A percentile compares a stretch with the other conserved stretches of the same genome.
Conservation (phyloP, 2,888 invertebrate species). For the Octodonta nipae region DNA sequence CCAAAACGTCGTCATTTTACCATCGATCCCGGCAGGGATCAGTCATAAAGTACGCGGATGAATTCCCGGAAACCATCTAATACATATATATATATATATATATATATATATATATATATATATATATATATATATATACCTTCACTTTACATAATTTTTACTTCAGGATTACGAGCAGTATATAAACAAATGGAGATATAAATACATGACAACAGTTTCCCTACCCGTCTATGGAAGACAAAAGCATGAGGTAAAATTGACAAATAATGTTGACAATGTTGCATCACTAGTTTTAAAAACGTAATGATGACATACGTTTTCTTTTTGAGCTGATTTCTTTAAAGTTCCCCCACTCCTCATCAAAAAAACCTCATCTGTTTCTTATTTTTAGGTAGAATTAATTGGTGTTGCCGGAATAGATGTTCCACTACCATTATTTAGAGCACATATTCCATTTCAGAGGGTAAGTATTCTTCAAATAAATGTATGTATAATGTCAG, state of each 20-base stretch:
- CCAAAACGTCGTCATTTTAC: too few relatives aligned
- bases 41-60: too few relatives aligned
- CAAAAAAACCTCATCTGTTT: neutral
- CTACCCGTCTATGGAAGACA: slow-evolving; percentile 83
- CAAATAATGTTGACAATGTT: neutral
- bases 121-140: too few relatives aligned
- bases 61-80: too few relatives aligned
- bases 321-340: neutral
- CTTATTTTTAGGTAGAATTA: slow-evolving; percentile 42
- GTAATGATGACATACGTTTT: too few relatives aligned
- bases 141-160: too few relatives aligned
- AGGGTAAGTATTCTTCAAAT: slow-evolving; percentile 49
- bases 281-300: too few relatives aligned
- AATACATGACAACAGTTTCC: slow-evolving; percentile 84
- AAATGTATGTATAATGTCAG: too few relatives aligned
- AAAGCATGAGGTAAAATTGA: slow-evolving; percentile 56
- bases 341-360: neutral
- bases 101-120: too few relatives aligned
- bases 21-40: too few relatives aligned
- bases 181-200: slow-evolving; percentile 44
- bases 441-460: slow-evolving; percentile 72
- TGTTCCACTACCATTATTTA: slow-evolving; percentile 79
- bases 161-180: slow-evolving; percentile 32
- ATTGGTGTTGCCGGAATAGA: slow-evolving; percentile 95
- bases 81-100: too few relatives aligned